These are phyloP conservation scores for Poeciliopsis paucimaculata DNA, from an alignment of 2,797 vertebrate species.

Conservation along the genomic window DNA sequence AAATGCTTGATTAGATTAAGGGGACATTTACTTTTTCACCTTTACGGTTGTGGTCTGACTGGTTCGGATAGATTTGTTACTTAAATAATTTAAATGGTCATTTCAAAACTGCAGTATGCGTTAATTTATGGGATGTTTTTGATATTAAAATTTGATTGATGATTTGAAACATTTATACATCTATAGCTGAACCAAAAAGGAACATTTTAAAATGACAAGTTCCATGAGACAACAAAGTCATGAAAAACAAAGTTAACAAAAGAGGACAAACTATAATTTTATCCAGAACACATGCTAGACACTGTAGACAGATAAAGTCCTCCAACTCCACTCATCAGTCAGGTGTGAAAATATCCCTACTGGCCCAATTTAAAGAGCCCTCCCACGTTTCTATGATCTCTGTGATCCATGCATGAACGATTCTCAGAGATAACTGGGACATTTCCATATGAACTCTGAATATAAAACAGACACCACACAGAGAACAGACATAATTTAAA, in stretches of 20 bases:
- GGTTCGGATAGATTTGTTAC: background rate
- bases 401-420: conserved; percentile 40
- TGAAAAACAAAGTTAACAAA: conserved; percentile 11
- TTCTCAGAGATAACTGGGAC: conserved; percentile 24
- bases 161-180: background rate
- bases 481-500: conserved; percentile 48
- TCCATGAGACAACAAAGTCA: conserved; percentile 18
- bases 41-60: background rate
- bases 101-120: background rate
- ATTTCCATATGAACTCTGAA: conserved; percentile 51
- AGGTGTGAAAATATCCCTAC: conserved; percentile 41
- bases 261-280: conserved; percentile 26
- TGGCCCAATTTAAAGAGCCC: conserved; percentile 35
- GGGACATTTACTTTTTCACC: background rate
- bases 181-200: background rate
- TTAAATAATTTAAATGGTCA: background rate
- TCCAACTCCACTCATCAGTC: conserved; percentile 30
- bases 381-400: conserved; percentile 33
- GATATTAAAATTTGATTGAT: background rate
- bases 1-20: background rate
- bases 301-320: conserved; percentile 18
- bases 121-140: background rate
- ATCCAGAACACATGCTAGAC: conserved; percentile 22
- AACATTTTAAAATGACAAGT: conserved; percentile 13
- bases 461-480: conserved; percentile 40